Evolutionary conservation across 2,113 vertebrate genomes (phyloP).

Genomic region (Scophthalmus maximus): DNA sequence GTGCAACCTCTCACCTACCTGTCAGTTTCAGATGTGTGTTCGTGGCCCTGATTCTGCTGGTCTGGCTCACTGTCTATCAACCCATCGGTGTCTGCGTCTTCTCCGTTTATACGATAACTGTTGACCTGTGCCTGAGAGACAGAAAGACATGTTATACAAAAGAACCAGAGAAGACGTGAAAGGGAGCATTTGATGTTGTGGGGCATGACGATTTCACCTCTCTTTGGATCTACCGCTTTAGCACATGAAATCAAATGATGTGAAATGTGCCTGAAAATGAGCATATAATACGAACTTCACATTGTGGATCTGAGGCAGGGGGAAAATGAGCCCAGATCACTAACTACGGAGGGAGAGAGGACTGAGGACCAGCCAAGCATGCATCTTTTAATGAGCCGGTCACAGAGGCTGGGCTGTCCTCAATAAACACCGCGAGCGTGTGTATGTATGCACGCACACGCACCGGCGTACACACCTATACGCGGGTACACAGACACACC

Average conservation of each 20-base stretch:
- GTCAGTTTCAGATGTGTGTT: conserved; percentile 60
- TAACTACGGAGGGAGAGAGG: conserved; percentile 53
- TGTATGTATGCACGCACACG: conserved; percentile 20
- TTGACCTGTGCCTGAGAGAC: conserved; percentile 84
- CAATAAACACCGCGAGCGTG: conserved; percentile 50
- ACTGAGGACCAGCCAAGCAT: conserved; percentile 69
- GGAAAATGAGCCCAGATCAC: conserved; percentile 49
- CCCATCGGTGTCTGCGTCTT: conserved; percentile 84
- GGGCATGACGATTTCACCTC: neutral
- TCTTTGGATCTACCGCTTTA: neutral
- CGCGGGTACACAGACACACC: conserved; percentile 24
- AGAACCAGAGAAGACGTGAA: neutral
- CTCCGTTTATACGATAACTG: conserved; percentile 77
- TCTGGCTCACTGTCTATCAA: conserved; percentile 82
- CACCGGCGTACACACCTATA: conserved; percentile 29
- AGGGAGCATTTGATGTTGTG: neutral
- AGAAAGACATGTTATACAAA: conserved; percentile 15
- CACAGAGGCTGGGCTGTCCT: conserved; percentile 72
- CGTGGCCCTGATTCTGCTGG: conserved; percentile 79
- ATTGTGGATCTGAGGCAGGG: conserved; percentile 5
- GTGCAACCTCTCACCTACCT: conserved; percentile 77
- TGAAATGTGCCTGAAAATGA: conserved; percentile 1
- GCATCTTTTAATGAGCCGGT: conserved; percentile 78
- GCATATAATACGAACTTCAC: conserved; percentile 18
- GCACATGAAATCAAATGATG: neutral